Evolutionary conservation across 2,888 invertebrate genomes (phyloP), one percentile per base, ranked within the genome.

Genomic region (Eupithecia dodoneata): DNA sequence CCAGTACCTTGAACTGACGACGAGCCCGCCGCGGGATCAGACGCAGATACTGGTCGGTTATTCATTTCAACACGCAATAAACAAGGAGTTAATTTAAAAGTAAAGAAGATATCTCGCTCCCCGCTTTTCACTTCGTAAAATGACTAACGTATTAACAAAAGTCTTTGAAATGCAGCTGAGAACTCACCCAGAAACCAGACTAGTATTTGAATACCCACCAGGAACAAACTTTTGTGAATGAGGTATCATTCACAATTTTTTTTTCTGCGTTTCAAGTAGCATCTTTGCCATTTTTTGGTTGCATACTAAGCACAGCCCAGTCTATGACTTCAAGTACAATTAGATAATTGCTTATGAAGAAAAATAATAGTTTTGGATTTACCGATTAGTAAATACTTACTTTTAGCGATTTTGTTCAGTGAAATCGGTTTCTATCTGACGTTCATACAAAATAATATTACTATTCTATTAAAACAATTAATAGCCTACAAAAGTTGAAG

Each of bases 1-100:
- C 2, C 93, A 94, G 84, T 94, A 89, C 82, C 78, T 94, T 41
- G 92, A 94, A 72, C 92, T 93, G 2, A 83, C 89, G 5, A 90
- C 92, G 30, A 30, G 30, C 30, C 30, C 30, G 30, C 30, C 30
- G 0, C 82, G 88, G 0, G 91, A 93, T 59, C 93, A 92, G 78
- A 87, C 92, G 0, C 94, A 93, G 79, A 78, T 93, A 0, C 93
- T 93, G 90, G 93, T 93, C 84, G 81, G 72, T 30, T 76, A 41
- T 47, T 4, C 18, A 2, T 0, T 59, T 13, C n/a, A 18, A 69
- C 12, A 18, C 45, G 2, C 69, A 12, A n/a, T 69, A 13, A 6
- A 67, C 44, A 12, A 55, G 7, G 5, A 6, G n/a, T 15, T 9
- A 7, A 9, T 9, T 59, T 18, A 59, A 59, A 59, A 18, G 3